These are phyloP conservation scores for Timema cristinae DNA, from an alignment of 2,888 invertebrate genomes.

Conservation along the genomic window DNA sequence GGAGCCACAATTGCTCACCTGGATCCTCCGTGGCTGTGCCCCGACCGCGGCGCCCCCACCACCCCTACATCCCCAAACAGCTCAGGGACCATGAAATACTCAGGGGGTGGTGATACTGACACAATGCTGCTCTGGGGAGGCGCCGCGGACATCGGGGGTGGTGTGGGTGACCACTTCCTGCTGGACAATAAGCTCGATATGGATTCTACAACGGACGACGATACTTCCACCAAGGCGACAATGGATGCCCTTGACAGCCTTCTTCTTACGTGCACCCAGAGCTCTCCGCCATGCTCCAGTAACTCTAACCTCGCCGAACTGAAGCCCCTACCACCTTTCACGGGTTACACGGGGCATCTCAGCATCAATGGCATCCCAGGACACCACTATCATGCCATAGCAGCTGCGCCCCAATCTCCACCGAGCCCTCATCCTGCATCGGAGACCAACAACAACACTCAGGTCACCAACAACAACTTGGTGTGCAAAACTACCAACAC, in stretches of 20 bases:
- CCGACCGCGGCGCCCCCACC: conserved; percentile 36
- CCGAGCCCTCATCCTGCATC: conserved; percentile 43
- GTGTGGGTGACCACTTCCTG: conserved; percentile 44
- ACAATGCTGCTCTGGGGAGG: conserved; percentile 66
- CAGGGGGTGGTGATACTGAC: conserved; percentile 50
- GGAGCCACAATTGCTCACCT: conserved; percentile 23
- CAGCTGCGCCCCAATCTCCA: conserved; percentile 44
- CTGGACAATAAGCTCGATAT: conserved; percentile 40
- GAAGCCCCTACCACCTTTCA: conserved; percentile 82
- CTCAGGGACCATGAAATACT: conserved; percentile 37
- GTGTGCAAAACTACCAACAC: conserved; percentile 26
- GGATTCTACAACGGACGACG: conserved; percentile 29
- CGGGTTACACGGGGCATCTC: conserved; percentile 78
- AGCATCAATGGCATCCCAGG: conserved; percentile 86
- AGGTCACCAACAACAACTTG: conserved; percentile 44
- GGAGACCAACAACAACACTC: conserved; percentile 36
- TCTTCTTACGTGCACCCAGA: conserved; percentile 48
- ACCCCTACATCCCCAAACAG: conserved; percentile 21
- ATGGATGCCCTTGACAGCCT: conserved; percentile 69
- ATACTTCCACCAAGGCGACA: conserved; percentile 46
- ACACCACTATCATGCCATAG: conserved; percentile 82
- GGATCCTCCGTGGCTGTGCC: conserved; percentile 31
- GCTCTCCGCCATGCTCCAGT: conserved; percentile 31
- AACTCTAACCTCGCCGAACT: conserved; percentile 72
- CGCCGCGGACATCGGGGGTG: conserved; percentile 48